Base-by-base conservation (phyloP, 2,113 vertebrate species). In the Okapia johnstoni region DNA sequence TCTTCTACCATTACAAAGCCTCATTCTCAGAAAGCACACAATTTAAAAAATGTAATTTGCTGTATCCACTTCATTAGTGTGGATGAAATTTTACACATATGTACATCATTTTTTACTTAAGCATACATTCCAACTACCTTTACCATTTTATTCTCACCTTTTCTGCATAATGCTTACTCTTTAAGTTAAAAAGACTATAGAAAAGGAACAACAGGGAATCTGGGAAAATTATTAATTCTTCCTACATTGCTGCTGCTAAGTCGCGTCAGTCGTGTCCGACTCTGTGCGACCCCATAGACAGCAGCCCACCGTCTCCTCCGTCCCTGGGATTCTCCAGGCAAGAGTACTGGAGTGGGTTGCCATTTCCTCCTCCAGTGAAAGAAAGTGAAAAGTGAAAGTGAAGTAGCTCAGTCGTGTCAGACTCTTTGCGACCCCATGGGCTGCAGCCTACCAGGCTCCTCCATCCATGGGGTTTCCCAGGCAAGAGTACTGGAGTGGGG, bases 221-320 rank as follows among this genome's bases (percentile, higher is more conserved):
- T 77, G 12, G 60, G 43, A 40, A 98, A 93, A 77, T 81, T 88
- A 97, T 55, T 55, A 97, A 50, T 93, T 12, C 16, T 94, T 83
- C 48, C 50, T 89, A 95, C 3, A 84, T 94, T 55, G 40, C 5
- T 40, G 40, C 40, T 40, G 40, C 40, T 40, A 40, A 40, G 40
- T 40, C 40, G 40, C 40, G 40, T 40, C 40, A 40, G 40, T 40
- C 5, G 40, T 40, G 40, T 40, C 40, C 40, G 40, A 40, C 40
- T 40, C 5, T 40, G 40, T 40, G 40, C 40, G 40, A 40, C 40
- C 40, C 40, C 40, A 40, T 40, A 40, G 40, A 40, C 5, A 4
- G 40, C 40, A 40, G 40, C 40, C 40, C 40, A 40, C 40, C 40
- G 40, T 40, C 40, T 40, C 40, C 40, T 40, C 40, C 40, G 40